phyloP scores from a whole-genome alignment of 2,797 vertebrate genomes.

The Cossypha caffra region DNA sequence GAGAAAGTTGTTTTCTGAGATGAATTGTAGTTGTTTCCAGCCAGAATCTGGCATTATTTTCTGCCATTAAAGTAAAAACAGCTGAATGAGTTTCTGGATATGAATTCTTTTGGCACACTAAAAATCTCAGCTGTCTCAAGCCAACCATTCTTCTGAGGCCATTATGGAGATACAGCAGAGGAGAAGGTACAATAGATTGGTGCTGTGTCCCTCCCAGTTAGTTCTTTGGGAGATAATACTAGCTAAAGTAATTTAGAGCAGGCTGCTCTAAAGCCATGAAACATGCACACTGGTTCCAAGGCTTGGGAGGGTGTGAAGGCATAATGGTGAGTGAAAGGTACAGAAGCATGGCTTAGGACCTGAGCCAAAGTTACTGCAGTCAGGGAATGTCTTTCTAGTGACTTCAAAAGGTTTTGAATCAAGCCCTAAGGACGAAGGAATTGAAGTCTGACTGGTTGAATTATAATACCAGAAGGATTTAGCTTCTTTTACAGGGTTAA shows the following conservation, averaged over 20 bases:
- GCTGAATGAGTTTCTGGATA: slow-evolving; percentile 41
- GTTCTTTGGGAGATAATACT: slow-evolving; percentile 31
- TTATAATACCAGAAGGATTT: slow-evolving; percentile 42
- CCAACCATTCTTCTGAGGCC: slow-evolving; percentile 54
- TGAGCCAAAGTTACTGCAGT: slow-evolving; percentile 29
- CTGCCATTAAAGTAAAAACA: slow-evolving; percentile 44
- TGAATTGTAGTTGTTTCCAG: slow-evolving; percentile 29
- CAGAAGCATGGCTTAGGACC: background rate
- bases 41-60: slow-evolving; percentile 39
- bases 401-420: slow-evolving; percentile 56
- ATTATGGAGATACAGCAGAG: slow-evolving; percentile 22
- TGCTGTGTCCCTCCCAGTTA: background rate
- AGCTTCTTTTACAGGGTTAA: slow-evolving; percentile 4
- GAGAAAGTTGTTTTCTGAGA: slow-evolving; percentile 19
- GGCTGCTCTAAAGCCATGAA: slow-evolving; percentile 2
- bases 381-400: background rate
- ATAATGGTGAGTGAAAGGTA: background rate
- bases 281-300: background rate
- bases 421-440: slow-evolving; percentile 19
- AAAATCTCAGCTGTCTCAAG: slow-evolving; percentile 16
- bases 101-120: slow-evolving; percentile 12
- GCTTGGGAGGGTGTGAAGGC: background rate
- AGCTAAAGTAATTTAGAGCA: slow-evolving; percentile 13
- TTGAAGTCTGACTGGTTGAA: slow-evolving; percentile 28
- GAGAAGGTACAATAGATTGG: slow-evolving; percentile 36